Percentiles rank a stretch among this genome's conserved stretches.
Evolutionary conservation across 2,113 vertebrate genomes (phyloP).

Genomic region (Mellivora capensis): DNA sequence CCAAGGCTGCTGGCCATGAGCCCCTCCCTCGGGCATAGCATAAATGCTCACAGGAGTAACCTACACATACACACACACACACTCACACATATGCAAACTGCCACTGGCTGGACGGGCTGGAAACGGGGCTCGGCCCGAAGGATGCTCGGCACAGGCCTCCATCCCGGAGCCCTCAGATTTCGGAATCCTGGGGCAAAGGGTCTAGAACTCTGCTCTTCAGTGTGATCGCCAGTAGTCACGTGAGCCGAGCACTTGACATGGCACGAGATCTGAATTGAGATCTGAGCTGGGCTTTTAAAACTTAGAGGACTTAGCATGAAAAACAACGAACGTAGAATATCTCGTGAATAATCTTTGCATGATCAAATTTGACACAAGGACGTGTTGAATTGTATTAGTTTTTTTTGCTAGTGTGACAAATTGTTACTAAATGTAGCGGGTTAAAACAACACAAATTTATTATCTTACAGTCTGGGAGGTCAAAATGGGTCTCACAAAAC

Average conservation of each 20-base stretch:
- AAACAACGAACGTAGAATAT: neutral
- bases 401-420: neutral
- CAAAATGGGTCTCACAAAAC: neutral
- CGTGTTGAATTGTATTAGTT: neutral
- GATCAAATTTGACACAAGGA: neutral
- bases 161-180: neutral
- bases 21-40: neutral
- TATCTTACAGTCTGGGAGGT: neutral
- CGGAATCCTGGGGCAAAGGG: neutral
- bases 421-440: neutral
- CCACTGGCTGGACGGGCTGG: neutral
- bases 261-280: neutral
- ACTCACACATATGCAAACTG: neutral
- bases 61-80: neutral
- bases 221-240: neutral
- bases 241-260: neutral
- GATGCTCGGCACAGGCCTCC: neutral
- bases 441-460: neutral
- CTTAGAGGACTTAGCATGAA: neutral
- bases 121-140: neutral
- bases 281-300: neutral
- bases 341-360: neutral
- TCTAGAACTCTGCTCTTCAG: neutral
- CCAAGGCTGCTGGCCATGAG: neutral
- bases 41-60: neutral